phyloP scores from a whole-genome alignment of 2,113 vertebrate genomes.

The Bubo scandiacus region DNA sequence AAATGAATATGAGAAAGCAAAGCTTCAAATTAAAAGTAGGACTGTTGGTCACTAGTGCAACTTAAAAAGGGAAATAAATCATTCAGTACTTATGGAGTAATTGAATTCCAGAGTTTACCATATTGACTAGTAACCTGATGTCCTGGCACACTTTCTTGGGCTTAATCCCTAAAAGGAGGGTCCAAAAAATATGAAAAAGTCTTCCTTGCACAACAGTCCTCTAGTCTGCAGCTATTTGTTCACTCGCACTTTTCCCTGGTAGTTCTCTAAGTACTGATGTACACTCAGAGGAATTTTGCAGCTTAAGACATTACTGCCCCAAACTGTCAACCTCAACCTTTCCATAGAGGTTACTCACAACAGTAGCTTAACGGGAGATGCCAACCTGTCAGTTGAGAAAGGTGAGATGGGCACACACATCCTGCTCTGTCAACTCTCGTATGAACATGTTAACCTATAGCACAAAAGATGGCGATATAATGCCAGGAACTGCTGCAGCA shows the following conservation, averaged over 20 bases:
- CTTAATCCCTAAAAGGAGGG: not conserved
- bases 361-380: not conserved
- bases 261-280: not conserved
- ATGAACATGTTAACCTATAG: not conserved
- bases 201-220: not conserved
- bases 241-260: not conserved
- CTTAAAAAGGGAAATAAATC: not conserved
- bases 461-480: not conserved
- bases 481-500: not conserved
- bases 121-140: not conserved
- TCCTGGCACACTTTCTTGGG: not conserved
- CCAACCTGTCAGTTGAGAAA: not conserved
- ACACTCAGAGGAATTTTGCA: not conserved
- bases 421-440: not conserved
- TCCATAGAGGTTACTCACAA: not conserved
- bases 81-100: not conserved
- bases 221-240: not conserved
- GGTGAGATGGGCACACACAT: not conserved
- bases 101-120: not conserved
- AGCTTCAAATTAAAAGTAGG: not conserved
- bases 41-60: not conserved
- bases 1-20: not conserved
- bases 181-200: not conserved
- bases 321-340: not conserved
- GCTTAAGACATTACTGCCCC: not conserved